These are phyloP conservation scores for Ceratina japonica DNA, from an alignment of 1,140 invertebrate genomes.

Conservation along the genomic window DNA sequence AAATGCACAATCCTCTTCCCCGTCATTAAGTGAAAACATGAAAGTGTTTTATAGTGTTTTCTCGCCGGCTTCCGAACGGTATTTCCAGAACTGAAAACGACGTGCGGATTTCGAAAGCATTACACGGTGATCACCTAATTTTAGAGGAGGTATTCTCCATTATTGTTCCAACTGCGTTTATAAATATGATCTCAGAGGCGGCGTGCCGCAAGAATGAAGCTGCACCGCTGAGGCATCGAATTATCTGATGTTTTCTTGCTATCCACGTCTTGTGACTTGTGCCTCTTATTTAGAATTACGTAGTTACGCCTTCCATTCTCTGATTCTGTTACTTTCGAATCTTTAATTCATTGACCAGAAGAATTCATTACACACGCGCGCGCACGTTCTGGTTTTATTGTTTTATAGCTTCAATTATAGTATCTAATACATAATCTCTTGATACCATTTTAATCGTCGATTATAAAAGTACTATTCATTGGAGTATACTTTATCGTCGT, in stretches of 20 bases:
- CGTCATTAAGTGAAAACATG: background rate
- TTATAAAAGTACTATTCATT: background rate
- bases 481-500: background rate
- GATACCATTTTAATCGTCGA: no score
- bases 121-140: slow-evolving; percentile 35
- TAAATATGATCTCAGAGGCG: slow-evolving; percentile 54
- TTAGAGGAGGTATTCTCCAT: slow-evolving; percentile 45
- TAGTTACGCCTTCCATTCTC: background rate
- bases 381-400: no score
- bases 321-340: background rate
- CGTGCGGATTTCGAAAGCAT: slow-evolving; percentile 22
- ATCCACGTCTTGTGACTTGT: background rate
- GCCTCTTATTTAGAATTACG: background rate
- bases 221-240: background rate
- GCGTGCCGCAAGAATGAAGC: slow-evolving; percentile 36
- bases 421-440: background rate
- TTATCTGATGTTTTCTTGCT: slow-evolving; percentile 11
- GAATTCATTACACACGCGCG: no score
- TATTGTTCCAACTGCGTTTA: slow-evolving; percentile 26
- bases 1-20: no score
- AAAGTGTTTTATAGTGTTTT: background rate
- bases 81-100: slow-evolving; percentile 9
- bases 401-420: no score
- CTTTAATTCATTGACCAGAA: no score
- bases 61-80: background rate